Percentiles rank a stretch among this genome's conserved stretches.
These are phyloP conservation scores for Aphrophora alni DNA, from an alignment of 2,888 invertebrate species.

Conservation along the genomic window DNA sequence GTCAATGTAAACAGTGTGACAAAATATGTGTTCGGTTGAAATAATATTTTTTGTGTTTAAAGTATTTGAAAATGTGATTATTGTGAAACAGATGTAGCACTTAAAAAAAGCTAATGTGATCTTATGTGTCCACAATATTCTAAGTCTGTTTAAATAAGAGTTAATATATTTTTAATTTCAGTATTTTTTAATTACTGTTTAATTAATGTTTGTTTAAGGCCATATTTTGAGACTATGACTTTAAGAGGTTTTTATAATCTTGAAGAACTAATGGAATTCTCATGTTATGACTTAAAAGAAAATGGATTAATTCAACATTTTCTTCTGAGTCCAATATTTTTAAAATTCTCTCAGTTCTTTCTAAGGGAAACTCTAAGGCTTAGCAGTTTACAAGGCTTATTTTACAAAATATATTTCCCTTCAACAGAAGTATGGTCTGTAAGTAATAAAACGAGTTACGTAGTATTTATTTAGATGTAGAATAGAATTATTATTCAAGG, in stretches of 20 bases:
- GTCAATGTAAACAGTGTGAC: too few relatives aligned
- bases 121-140: too few relatives aligned
- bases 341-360: background rate
- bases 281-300: background rate
- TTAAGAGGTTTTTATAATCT: background rate
- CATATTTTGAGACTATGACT: background rate
- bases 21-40: too few relatives aligned
- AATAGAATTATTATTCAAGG: too few relatives aligned
- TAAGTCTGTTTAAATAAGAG: too few relatives aligned
- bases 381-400: background rate
- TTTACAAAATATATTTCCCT: background rate
- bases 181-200: too few relatives aligned
- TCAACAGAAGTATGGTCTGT: background rate
- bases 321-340: background rate
- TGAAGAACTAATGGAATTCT: background rate
- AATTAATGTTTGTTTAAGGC: background rate
- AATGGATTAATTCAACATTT: background rate
- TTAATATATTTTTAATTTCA: too few relatives aligned
- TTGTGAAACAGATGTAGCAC: too few relatives aligned
- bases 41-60: too few relatives aligned
- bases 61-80: too few relatives aligned
- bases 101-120: too few relatives aligned
- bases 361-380: background rate
- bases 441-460: background rate
- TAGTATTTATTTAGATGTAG: too few relatives aligned